Conservation (phyloP, 1,140 invertebrate species). For the Tenebrio molitor region DNA sequence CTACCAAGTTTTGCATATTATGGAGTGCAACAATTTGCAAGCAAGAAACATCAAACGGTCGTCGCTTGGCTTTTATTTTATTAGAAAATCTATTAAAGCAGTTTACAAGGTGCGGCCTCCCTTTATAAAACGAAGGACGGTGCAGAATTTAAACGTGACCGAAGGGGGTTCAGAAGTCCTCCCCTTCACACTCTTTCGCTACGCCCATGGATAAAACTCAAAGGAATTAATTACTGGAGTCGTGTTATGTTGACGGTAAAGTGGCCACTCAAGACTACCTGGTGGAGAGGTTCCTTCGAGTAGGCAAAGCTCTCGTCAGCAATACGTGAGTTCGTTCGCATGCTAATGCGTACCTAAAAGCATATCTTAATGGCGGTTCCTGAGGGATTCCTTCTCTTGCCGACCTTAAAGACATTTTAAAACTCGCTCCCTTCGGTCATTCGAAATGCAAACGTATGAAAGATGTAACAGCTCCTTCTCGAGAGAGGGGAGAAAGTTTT, state of each 20-base stretch:
- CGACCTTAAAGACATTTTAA: conserved; percentile 42
- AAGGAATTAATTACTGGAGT: conserved; percentile 43
- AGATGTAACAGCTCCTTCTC: conserved; percentile 13
- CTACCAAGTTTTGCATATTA: no score
- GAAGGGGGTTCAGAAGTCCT: no score
- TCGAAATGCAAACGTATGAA: conserved; percentile 43
- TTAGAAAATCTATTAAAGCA: no score
- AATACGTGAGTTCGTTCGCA: conserved; percentile 44
- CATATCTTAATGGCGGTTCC: conserved; percentile 41
- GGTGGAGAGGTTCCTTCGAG: conserved; percentile 21
- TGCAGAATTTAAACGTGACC: no score
- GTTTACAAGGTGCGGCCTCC: no score
- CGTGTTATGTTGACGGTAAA: conserved; percentile 38
- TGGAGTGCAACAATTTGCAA: no score
- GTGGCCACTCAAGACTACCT: conserved; percentile 40
- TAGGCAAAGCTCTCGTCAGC: conserved; percentile 38
- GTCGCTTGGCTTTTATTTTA: no score
- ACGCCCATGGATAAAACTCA: conserved; percentile 40
- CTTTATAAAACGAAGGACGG: no score
- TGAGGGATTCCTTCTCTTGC: conserved; percentile 29
- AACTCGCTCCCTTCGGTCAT: conserved; percentile 41
- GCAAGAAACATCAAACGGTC: no score
- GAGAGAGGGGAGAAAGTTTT: not conserved
- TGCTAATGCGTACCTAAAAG: conserved; percentile 46
- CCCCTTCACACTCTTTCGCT: conserved; percentile 9